phyloP scores from a whole-genome alignment of 2,888 invertebrate genomes.

The Pteria penguin region DNA sequence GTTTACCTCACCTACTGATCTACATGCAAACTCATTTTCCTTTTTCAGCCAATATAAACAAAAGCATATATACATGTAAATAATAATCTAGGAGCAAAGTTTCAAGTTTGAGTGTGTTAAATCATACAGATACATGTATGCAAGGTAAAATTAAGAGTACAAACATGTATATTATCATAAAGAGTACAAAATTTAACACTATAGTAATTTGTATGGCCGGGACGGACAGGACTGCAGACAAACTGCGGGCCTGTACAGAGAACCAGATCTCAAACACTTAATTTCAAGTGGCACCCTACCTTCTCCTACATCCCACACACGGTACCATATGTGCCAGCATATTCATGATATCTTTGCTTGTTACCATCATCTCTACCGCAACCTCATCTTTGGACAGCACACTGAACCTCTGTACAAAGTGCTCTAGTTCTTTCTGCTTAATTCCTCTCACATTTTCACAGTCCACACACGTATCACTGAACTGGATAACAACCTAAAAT shows the following conservation, averaged over 20 bases:
- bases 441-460: conserved; percentile 86
- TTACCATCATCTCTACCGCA: conserved; percentile 89
- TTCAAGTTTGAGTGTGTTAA: background rate
- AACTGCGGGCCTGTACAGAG: background rate
- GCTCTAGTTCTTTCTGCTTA: conserved; percentile 89
- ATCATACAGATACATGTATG: too few species aligned
- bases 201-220: too few species aligned
- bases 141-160: background rate
- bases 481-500: conserved; percentile 93
- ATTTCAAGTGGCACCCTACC: conserved; percentile 83
- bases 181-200: background rate
- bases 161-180: background rate
- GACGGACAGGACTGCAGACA: too few species aligned
- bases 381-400: conserved; percentile 89
- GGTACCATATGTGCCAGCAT: conserved; percentile 94
- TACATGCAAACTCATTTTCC: too few species aligned
- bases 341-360: conserved; percentile 89
- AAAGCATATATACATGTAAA: background rate
- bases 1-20: too few species aligned
- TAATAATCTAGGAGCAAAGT: background rate
- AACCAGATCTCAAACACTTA: background rate
- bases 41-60: too few species aligned
- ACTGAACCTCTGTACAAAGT: conserved; percentile 90
- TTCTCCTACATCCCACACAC: conserved; percentile 95
- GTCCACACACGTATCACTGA: conserved; percentile 90